phyloP scores from a whole-genome alignment of 2,113 vertebrate genomes.

The Nycticorax nycticorax region DNA sequence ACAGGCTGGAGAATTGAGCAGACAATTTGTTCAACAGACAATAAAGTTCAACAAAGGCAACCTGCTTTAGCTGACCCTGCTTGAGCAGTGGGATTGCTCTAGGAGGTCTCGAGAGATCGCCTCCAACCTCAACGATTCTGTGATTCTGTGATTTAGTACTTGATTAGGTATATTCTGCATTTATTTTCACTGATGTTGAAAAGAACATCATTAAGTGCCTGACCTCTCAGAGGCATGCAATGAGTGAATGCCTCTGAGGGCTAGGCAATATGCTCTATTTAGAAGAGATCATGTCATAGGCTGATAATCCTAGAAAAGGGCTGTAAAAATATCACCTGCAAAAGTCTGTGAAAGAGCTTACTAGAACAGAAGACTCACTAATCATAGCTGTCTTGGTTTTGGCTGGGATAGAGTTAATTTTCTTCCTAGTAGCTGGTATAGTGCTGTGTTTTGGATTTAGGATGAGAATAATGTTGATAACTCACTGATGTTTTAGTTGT shows the following conservation, averaged over 20 bases:
- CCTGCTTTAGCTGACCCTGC: not conserved
- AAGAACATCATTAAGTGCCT: not conserved
- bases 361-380: not conserved
- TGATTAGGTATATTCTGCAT: not conserved
- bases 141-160: not conserved
- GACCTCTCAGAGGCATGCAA: not conserved
- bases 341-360: not conserved
- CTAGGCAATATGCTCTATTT: not conserved
- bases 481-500: too few species aligned
- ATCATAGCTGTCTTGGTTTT: not conserved
- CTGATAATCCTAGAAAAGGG: not conserved
- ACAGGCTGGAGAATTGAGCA: not conserved
- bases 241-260: not conserved
- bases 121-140: not conserved
- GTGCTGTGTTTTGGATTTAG: too few species aligned
- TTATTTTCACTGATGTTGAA: not conserved
- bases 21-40: too few species aligned
- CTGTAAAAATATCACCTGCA: not conserved
- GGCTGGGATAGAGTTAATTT: too few species aligned
- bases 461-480: too few species aligned
- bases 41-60: not conserved
- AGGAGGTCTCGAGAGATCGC: not conserved
- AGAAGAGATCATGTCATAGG: not conserved
- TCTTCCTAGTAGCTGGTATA: too few species aligned
- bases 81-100: not conserved